Conservation (phyloP, 1,140 invertebrate species). For the Pteromalus puparum region DNA sequence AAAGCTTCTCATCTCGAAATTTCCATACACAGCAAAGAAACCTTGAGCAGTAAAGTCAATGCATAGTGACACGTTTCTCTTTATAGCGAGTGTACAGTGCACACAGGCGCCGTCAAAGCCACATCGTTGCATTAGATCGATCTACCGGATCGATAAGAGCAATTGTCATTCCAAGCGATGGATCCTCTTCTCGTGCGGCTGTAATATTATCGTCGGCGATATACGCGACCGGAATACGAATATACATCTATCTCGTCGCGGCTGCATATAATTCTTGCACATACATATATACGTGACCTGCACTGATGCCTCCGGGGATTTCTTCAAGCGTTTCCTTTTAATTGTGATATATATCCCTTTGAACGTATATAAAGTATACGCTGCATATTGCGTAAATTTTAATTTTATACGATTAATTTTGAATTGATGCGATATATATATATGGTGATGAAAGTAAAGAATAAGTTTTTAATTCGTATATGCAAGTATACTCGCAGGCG, state of each 20-base stretch:
- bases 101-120: neutral
- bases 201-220: conserved; percentile 26
- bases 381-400: no score
- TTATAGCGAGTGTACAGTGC: neutral
- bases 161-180: conserved; percentile 47
- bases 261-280: conserved; percentile 27
- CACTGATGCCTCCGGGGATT: neutral
- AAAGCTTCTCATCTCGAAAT: no score
- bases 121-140: conserved; percentile 26
- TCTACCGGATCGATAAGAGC: conserved; percentile 31
- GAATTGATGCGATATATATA: no score
- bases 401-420: no score
- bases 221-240: conserved; percentile 28
- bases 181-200: conserved; percentile 2
- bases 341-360: neutral
- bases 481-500: neutral
- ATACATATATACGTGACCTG: conserved; percentile 16
- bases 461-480: neutral
- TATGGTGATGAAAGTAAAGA: no score
- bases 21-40: neutral
- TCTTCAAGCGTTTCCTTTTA: conserved; percentile 26
- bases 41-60: neutral
- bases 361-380: no score
- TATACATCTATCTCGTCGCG: no score
- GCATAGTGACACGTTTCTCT: conserved; percentile 7